Evolutionary conservation across 2,113 vertebrate genomes (phyloP), one percentile per base, ranked within the genome.

Genomic region (Ictalurus furcatus): DNA sequence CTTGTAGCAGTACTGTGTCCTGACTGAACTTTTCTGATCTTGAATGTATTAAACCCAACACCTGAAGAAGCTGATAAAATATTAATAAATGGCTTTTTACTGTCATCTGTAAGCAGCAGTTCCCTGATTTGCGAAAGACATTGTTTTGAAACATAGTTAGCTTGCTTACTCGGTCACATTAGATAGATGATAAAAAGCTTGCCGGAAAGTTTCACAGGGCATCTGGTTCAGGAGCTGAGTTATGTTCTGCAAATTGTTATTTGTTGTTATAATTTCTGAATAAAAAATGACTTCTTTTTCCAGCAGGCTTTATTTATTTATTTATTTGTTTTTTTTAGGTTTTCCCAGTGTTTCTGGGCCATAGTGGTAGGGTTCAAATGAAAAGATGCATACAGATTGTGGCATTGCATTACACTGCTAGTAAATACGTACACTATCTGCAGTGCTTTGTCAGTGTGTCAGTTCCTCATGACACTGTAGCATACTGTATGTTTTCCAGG

Each of bases 281-380:
- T 37, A 28, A 73, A 76, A 74, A 76, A 76, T 9, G 2, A 76
- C 2, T 44, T 17, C 16, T 30, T 28, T 48, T 48, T 28, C 37
- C 71, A 2, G n/a, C n/a, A 85, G 78, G 6, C 5, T 48, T 48
- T 44, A 40, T 40, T 40, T 40, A 40, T 40, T 40, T 40, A 40
- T 44, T 21, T 76, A 1, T 37, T 87, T 87, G 85, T 67, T 28
- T 61, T 69, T 90, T 69, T 91, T 63, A 88, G 84, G 86, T 79
- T 91, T 23, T 13, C 69, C 86, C 3, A 76, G 21, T 1, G 21
- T 71, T 71, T 34, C 69, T 17, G 69, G 37, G 3, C 74, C 6
- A 11, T 76, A 23, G 19, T 25, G 7, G 73, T 76, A 76, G 19
- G 37, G 7, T 76, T 76, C 37, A 76, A 4, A 19, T 73, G 6